phyloP scores from a whole-genome alignment of 2,797 vertebrate species.

The Sphaeramia orbicularis region DNA sequence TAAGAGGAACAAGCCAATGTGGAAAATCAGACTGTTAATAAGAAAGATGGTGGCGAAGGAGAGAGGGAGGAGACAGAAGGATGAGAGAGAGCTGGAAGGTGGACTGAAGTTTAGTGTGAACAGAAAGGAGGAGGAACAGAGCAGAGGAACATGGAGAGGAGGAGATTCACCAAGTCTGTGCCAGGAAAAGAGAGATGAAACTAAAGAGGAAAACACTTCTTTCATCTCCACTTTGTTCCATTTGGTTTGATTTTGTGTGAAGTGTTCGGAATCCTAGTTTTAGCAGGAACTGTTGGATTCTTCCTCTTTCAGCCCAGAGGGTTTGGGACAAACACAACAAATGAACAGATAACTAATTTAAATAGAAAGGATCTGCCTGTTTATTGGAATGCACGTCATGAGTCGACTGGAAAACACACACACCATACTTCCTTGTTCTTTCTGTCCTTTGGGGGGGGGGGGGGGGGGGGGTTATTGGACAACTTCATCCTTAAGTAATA shows the following conservation, averaged over 20 bases:
- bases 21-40: slow-evolving; percentile 38
- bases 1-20: slow-evolving; percentile 58
- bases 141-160: slow-evolving; percentile 40
- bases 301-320: slow-evolving; percentile 7
- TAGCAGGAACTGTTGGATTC: slow-evolving; percentile 1
- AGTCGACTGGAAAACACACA: slow-evolving; percentile 5
- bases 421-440: too few species aligned
- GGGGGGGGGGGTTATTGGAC: slow-evolving; percentile 21
- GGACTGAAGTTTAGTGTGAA: slow-evolving; percentile 47
- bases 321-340: slow-evolving; percentile 18
- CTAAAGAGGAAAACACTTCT: slow-evolving; percentile 44
- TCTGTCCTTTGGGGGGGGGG: slow-evolving; percentile 18
- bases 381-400: slow-evolving; percentile 23
- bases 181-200: slow-evolving; percentile 40
- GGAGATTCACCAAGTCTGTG: slow-evolving; percentile 58
- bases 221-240: slow-evolving; percentile 69
- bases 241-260: slow-evolving; percentile 16
- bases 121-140: slow-evolving; percentile 46
- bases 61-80: slow-evolving; percentile 38
- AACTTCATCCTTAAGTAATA: slow-evolving; percentile 24
- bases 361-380: not conserved
- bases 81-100: slow-evolving; percentile 52
- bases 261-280: slow-evolving; percentile 26
- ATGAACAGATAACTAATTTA: slow-evolving; percentile 28
- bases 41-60: slow-evolving; percentile 43